Conservation (phyloP, 1,140 invertebrate genomes). For the Eufriesea mexicana region DNA sequence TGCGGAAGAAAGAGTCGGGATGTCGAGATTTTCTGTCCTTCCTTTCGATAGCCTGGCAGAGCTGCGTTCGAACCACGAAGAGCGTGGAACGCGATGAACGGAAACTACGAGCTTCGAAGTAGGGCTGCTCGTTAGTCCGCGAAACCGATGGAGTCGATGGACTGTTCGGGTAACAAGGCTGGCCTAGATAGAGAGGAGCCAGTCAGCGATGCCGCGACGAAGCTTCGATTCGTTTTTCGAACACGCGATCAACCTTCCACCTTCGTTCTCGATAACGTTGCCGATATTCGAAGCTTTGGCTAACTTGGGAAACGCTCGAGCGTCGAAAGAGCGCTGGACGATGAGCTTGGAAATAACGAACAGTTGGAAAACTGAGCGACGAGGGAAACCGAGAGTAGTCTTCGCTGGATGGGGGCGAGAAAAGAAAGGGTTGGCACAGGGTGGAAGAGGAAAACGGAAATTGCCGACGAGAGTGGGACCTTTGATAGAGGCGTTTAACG, state of each 20-base stretch:
- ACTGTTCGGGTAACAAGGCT: constrained; percentile 9
- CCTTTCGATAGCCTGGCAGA: no score
- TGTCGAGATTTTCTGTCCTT: neutral
- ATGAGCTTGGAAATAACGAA: neutral
- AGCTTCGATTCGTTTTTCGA: neutral
- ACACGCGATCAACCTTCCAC: neutral
- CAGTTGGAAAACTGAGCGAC: neutral
- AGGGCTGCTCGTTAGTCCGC: constrained; percentile 26
- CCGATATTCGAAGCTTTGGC: neutral
- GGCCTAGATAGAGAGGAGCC: constrained; percentile 18
- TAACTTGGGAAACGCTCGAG: no score
- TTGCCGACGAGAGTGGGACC: constrained; percentile 9
- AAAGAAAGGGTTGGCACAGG: neutral
- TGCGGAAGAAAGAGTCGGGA: neutral
- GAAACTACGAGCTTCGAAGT: neutral
- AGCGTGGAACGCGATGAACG: neutral
- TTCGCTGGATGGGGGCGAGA: neutral
- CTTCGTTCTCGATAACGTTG: neutral
- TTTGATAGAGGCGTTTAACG: constrained; percentile 21
- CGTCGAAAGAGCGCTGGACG: neutral
- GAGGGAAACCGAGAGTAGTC: no score
- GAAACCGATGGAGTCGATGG: constrained; percentile 17
- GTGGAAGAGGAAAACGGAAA: neutral
- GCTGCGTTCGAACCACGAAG: neutral
- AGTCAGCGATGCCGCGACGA: neutral